phyloP scores from a whole-genome alignment of 2,888 invertebrate species.

The Drosophila bunnanda region DNA sequence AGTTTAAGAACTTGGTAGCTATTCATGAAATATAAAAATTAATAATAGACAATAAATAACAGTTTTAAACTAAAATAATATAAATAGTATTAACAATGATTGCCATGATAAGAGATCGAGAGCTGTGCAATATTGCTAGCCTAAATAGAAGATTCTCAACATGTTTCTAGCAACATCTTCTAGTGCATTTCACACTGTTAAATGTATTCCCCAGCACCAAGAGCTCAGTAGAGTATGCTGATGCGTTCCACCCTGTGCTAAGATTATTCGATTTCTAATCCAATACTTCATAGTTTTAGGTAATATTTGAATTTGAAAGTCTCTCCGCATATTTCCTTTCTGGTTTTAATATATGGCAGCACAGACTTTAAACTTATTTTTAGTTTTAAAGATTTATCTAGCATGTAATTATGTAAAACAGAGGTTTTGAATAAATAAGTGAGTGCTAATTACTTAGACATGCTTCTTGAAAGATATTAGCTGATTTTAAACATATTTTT shows the following conservation, averaged over 20 bases:
- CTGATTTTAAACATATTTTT: neutral
- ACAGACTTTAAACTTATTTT: too few species aligned
- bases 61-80: too few species aligned
- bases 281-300: neutral
- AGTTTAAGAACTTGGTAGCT: neutral
- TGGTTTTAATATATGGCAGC: too few species aligned
- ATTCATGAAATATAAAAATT: too few species aligned
- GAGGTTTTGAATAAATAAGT: neutral
- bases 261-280: neutral
- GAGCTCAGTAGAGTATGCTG: neutral
- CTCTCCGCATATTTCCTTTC: neutral
- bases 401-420: neutral
- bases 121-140: neutral
- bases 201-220: neutral
- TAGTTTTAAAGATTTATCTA: neutral
- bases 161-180: neutral
- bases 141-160: too few species aligned
- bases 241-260: neutral
- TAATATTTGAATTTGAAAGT: neutral
- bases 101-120: neutral
- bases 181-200: neutral
- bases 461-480: too few species aligned
- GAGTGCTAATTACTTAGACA: too few species aligned
- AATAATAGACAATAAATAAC: too few species aligned
- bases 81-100: neutral